Base-by-base conservation (phyloP, 2,888 invertebrate genomes). In the Corbicula japonica region DNA sequence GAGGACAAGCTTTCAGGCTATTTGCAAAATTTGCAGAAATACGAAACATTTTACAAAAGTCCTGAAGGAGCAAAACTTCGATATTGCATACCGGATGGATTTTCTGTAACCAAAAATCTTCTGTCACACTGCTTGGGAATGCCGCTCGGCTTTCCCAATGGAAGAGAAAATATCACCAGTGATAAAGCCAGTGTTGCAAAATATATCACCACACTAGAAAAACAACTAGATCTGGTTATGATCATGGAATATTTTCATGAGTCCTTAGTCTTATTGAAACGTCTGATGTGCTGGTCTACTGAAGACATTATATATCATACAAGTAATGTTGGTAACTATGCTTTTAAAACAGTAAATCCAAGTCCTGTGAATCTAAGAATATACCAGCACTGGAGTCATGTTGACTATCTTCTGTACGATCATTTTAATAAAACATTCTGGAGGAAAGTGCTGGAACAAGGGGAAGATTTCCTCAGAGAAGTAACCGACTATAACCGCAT, bases 231-330 rank as follows among this genome's bases (percentile, higher is more conserved):
- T n/a, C 80, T 93, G 5, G 89, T 93, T 1, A 89, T 93, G 90
- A 87, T 93, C 4, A 85, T 90, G 63, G 93, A 93, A 65, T 89
- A 91, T 66, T 91, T 93, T 63, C 85, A 91, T 46, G 93, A 93
- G 72, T 93, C 93, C 3, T 68, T 93, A 52, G 85, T 93, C 44
- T 78, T 93, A 10, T 85, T 93, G n/a, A 89, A 88, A 69, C 86
- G 92, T 18, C 46, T 89, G 6, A 89, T 93, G 89, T 92, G 92
- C 76, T 93, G 93, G 93, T 85, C 77, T 0, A 79, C 88, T 0
- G 85, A 89, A 68, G 93, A 93, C 71, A 91, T 93, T 10, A 38
- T 93, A 1, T 91, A 90, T 76, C 72, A 84, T 28, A 83, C 73
- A 30, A 73, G 75, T n/a, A 91, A 91, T 74, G 73, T 82, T 18